Conservation (phyloP, 2,888 invertebrate genomes). For the Caenorhabditis zanzibari region DNA sequence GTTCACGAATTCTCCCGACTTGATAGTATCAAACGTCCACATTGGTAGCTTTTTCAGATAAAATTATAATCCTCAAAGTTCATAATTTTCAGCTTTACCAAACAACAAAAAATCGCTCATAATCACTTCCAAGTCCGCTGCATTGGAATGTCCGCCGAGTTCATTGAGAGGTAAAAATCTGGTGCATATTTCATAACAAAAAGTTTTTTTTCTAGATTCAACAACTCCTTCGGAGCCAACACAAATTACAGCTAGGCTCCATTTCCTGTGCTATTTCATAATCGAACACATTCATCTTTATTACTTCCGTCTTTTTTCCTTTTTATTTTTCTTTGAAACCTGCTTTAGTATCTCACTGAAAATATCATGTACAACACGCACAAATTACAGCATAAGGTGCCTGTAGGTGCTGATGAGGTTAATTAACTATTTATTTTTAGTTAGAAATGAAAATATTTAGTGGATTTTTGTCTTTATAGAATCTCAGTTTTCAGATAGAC, state of each 20-base stretch:
- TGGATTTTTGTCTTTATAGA: not conserved
- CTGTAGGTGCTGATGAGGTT: slow-evolving; percentile 36
- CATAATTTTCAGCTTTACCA: slow-evolving; percentile 53
- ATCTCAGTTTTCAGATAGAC: slow-evolving; percentile 4
- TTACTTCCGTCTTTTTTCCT: not conserved
- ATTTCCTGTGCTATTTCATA: not conserved
- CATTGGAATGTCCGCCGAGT: slow-evolving; percentile 77
- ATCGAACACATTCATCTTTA: not conserved
- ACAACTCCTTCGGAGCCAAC: slow-evolving; percentile 71
- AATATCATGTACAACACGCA: slow-evolving; percentile 7
- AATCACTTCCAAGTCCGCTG: slow-evolving; percentile 75
- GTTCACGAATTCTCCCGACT: slow-evolving; percentile 72
- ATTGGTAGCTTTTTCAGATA: slow-evolving; percentile 52
- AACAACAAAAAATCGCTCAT: slow-evolving; percentile 66
- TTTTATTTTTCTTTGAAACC: not conserved
- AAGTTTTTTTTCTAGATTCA: slow-evolving; percentile 63
- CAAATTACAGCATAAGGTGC: slow-evolving; percentile 6
- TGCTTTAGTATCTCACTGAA: not conserved
- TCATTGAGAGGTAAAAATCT: slow-evolving; percentile 64
- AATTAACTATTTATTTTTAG: slow-evolving; percentile 23
- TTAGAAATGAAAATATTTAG: not conserved
- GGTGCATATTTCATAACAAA: no score
- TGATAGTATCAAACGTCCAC: slow-evolving; percentile 72
- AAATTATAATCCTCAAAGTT: not conserved
- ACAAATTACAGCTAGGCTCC: slow-evolving; percentile 54